Evolutionary conservation across 2,888 invertebrate species (phyloP).

Genomic region (Andrena chrysosceles): DNA sequence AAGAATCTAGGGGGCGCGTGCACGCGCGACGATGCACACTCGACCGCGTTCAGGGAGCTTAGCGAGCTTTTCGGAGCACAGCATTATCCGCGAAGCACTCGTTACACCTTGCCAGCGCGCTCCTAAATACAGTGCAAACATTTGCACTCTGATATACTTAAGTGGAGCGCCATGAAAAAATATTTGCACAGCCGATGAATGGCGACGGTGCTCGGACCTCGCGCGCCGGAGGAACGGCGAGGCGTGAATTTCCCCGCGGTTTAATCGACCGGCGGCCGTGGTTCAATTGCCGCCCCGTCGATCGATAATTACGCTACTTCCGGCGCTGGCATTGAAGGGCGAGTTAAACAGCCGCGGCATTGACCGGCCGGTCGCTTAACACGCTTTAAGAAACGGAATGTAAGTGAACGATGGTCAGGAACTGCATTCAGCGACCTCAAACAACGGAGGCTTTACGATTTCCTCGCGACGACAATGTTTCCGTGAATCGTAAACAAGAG

Average conservation of each 20-base stretch:
- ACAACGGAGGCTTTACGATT: background rate
- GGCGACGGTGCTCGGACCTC: slow-evolving; percentile 16
- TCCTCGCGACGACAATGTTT: background rate
- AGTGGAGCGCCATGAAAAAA: slow-evolving; percentile 45
- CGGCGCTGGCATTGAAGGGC: slow-evolving; percentile 48
- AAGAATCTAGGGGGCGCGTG: background rate
- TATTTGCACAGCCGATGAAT: slow-evolving; percentile 52
- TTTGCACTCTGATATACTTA: slow-evolving; percentile 52
- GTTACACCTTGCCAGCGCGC: slow-evolving; percentile 29
- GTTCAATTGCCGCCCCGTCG: slow-evolving; percentile 37
- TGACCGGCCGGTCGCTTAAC: slow-evolving; percentile 67
- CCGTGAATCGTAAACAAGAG: no score
- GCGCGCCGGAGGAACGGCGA: background rate
- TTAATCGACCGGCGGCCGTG: slow-evolving; percentile 37
- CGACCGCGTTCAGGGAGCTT: background rate
- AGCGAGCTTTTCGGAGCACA: background rate
- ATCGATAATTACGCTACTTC: slow-evolving; percentile 69
- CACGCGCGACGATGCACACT: background rate
- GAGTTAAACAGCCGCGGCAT: slow-evolving; percentile 59
- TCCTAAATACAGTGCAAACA: slow-evolving; percentile 50
- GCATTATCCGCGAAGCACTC: slow-evolving; percentile 29
- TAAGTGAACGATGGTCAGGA: slow-evolving; percentile 58
- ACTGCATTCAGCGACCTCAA: slow-evolving; percentile 22
- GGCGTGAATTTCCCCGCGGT: background rate
- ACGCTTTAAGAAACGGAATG: slow-evolving; percentile 51